Base-by-base conservation (phyloP, 2,888 invertebrate genomes). In the Busseola fusca region DNA sequence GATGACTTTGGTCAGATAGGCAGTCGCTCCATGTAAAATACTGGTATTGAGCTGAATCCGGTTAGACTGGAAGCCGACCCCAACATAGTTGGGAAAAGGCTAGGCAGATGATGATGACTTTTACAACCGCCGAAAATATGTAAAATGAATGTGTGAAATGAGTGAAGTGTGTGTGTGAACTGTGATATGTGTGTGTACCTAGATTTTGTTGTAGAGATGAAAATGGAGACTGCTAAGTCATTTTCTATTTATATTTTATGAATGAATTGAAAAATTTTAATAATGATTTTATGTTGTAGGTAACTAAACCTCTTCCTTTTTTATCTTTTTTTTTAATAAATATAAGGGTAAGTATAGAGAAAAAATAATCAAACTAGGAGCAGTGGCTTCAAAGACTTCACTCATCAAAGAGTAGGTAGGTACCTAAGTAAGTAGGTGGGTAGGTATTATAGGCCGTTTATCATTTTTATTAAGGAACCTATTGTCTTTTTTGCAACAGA, bases 381-480 rank as follows among this genome's bases (percentile, higher is more conserved):
- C 27, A n/a, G 30, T 21, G n/a, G 48, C 14, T 2, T 54, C 52
- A 50, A n/a, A n/a, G n/a, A n/a, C n/a, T 66, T 60, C n/a, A 59
- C 52, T 65, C 65, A 69, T 63, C 74, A 78, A 58, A 73, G 40
- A 73, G 25, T 59, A 54, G 34, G 34, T 34, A 34, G 2, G 5
- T 37, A 37, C 37, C 37, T 37, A 40, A 10, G 10, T 45, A 42
- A 5, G 4, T 42, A 45, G 2, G 34, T 34, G n/a, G n/a, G n/a
- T n/a, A n/a, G n/a, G n/a, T n/a, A n/a, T n/a, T n/a, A 45, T 48
- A 40, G 21, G 57, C 45, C 74, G 48, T 82, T 52, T 12, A 60
- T 74, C 68, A 71, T 63, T 69, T 67, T 58, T 67, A 81, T 72
- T 80, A n/a, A n/a, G n/a, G n/a, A n/a, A n/a, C n/a, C n/a, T 72